A percentile compares a stretch with the other conserved stretches of the same genome.
These are phyloP conservation scores for Himalopsyche phryganea DNA, from an alignment of 1,140 invertebrate species.

Conservation along the genomic window DNA sequence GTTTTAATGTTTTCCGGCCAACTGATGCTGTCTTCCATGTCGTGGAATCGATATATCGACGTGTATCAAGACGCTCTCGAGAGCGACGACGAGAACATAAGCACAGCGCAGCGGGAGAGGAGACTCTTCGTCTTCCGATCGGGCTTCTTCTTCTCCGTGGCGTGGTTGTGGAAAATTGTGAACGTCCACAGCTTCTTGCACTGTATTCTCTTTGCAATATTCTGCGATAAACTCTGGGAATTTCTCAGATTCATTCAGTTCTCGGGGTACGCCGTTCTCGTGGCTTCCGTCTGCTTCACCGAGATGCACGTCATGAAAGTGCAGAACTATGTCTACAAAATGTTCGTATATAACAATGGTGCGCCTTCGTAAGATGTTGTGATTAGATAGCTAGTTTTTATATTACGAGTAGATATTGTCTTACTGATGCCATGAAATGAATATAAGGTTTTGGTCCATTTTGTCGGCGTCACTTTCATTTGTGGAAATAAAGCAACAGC, in stretches of 20 bases:
- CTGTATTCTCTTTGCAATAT: constrained; percentile 70
- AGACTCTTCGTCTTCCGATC: constrained; percentile 60
- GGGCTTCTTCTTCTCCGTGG: constrained; percentile 67
- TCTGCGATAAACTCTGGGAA: constrained; percentile 75
- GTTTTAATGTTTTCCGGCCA: constrained; percentile 65
- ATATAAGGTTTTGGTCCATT: too few relatives aligned
- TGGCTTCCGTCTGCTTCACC: constrained; percentile 56
- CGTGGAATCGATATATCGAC: constrained; percentile 79
- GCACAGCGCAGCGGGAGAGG: constrained; percentile 43
- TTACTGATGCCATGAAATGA: too few relatives aligned
- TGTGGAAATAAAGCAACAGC: too few relatives aligned
- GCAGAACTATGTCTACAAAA: constrained; percentile 52
- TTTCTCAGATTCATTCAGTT: constrained; percentile 65
- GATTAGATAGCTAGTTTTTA: too few relatives aligned
- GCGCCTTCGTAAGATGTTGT: constrained; percentile 17
- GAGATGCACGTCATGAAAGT: constrained; percentile 57
- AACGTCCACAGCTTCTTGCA: constrained; percentile 79
- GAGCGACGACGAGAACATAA: constrained; percentile 50
- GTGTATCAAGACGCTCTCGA: constrained; percentile 73
- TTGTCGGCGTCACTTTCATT: too few relatives aligned
- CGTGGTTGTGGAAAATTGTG: constrained; percentile 72
- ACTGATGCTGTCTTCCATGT: constrained; percentile 65
- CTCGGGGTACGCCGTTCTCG: constrained; percentile 56
- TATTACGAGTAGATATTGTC: too few relatives aligned
- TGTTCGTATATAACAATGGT: constrained; percentile 26